A percentile compares a stretch with the other conserved stretches of the same genome.
phyloP scores from a whole-genome alignment of 2,113 vertebrate species.

The Zeus faber region DNA sequence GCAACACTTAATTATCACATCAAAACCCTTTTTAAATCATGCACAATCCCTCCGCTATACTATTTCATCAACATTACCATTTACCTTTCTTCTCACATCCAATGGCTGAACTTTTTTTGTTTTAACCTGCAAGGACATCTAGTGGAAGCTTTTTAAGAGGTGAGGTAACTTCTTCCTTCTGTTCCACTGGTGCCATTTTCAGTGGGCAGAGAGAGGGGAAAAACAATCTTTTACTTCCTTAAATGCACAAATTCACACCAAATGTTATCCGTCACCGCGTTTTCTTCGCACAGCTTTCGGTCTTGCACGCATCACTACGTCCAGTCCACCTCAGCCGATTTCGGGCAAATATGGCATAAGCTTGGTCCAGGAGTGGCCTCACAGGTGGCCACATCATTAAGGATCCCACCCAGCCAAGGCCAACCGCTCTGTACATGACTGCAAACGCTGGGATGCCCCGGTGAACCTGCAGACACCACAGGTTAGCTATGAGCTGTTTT shows the following conservation, averaged over 20 bases:
- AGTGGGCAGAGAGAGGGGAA: too few species aligned
- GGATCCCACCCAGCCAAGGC: constrained; percentile 56
- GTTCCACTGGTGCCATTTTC: too few species aligned
- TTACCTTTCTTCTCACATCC: too few species aligned
- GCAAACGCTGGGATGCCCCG: constrained; percentile 59
- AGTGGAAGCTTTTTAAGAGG: constrained; percentile 44
- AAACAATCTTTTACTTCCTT: not conserved
- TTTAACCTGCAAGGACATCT: constrained; percentile 45
- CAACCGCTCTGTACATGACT: constrained; percentile 66
- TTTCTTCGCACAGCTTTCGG: constrained; percentile 59
- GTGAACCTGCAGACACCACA: constrained; percentile 48
- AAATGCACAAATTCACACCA: not conserved
- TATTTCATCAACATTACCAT: too few species aligned
- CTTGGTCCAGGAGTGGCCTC: constrained; percentile 60
- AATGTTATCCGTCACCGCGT: constrained; percentile 11
- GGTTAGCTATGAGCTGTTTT: too few species aligned
- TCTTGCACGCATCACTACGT: constrained; percentile 44
- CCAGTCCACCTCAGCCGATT: constrained; percentile 69
- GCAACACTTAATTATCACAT: too few species aligned
- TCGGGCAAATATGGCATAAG: constrained; percentile 60
- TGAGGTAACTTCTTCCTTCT: too few species aligned
- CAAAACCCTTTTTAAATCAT: too few species aligned
- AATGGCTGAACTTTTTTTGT: not conserved
- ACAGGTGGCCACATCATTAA: constrained; percentile 59
- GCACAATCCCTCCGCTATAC: too few species aligned